These are phyloP conservation scores for Clanis bilineata DNA, from an alignment of 2,888 invertebrate species.

Conservation along the genomic window DNA sequence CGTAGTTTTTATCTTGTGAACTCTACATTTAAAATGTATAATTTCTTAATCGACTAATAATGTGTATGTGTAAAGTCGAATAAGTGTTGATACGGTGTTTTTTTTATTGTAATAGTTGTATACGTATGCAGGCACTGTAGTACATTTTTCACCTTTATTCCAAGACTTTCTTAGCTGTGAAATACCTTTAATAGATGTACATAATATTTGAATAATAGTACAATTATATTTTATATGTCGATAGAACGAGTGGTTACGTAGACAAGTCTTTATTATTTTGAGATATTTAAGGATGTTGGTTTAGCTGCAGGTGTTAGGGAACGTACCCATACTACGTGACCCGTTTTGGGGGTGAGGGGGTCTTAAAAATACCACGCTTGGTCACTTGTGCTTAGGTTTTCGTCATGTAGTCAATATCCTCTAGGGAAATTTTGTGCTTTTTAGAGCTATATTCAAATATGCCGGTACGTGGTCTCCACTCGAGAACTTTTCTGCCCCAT, in stretches of 20 bases:
- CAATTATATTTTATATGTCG: conserved; percentile 8
- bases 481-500: too few species aligned
- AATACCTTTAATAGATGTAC: neutral
- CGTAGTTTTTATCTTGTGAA: neutral
- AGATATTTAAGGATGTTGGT: conserved; percentile 2
- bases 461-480: too few species aligned
- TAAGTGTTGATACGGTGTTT: neutral
- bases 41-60: neutral
- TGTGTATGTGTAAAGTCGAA: neutral
- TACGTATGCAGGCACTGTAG: neutral
- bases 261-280: neutral
- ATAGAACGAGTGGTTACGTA: neutral
- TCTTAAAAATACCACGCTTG: too few species aligned
- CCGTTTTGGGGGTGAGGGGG: too few species aligned
- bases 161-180: conserved; percentile 10
- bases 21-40: conserved; percentile 5
- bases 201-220: conserved; percentile 4
- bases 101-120: neutral
- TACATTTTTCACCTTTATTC: conserved; percentile 2
- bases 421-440: too few species aligned
- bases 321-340: too few species aligned
- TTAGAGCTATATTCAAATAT: too few species aligned
- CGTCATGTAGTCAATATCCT: too few species aligned
- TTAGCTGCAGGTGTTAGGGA: neutral
- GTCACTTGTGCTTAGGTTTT: too few species aligned